These are phyloP conservation scores for Heliconius himera DNA, from an alignment of 1,140 invertebrate genomes.

Conservation along the genomic window DNA sequence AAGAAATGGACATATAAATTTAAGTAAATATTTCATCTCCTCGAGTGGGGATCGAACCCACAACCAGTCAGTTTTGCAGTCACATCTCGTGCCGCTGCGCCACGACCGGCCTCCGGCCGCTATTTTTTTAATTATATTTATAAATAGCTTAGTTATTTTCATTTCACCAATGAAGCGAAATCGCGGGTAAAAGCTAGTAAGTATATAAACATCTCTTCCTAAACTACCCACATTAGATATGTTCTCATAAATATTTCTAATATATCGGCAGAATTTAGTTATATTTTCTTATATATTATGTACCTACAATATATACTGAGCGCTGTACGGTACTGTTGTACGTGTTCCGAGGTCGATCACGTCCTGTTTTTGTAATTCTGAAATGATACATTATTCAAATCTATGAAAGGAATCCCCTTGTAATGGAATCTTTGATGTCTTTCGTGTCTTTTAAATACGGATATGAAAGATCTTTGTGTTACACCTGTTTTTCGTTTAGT, in stretches of 20 bases:
- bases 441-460: conserved; percentile 4
- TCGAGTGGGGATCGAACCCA: too few species aligned
- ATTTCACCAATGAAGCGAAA: too few species aligned
- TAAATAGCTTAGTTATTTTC: too few species aligned
- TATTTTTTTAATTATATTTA: too few species aligned
- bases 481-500: background rate
- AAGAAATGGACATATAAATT: too few species aligned
- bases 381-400: conserved; percentile 21
- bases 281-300: background rate
- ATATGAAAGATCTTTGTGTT: background rate
- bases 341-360: conserved; percentile 16
- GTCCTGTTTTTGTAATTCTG: conserved; percentile 22
- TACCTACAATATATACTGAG: background rate
- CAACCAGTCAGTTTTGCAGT: too few species aligned
- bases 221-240: background rate
- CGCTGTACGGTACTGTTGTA: background rate
- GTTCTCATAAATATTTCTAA: background rate
- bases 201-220: background rate
- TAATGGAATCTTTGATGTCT: conserved; percentile 24
- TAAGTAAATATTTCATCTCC: too few species aligned
- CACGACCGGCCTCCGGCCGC: too few species aligned
- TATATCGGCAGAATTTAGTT: background rate
- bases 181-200: too few species aligned
- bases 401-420: background rate
- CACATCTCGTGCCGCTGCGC: too few species aligned